A percentile compares a stretch with the other conserved stretches of the same genome.
Evolutionary conservation across 2,888 invertebrate species (phyloP).

Genomic region (Scaptomyza polygonia): DNA sequence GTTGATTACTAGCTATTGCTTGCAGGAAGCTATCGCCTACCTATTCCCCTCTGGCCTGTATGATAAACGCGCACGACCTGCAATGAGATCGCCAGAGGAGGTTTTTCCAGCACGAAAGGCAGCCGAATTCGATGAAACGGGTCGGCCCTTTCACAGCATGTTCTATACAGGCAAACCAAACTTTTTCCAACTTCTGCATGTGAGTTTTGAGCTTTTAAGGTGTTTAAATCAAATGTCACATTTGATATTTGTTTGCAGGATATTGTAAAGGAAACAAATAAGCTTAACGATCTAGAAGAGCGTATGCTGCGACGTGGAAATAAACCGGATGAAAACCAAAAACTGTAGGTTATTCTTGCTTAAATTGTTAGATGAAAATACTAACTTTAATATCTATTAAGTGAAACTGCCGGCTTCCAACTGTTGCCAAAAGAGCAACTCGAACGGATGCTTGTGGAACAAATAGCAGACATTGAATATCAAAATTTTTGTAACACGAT

Average conservation of each 20-base stretch:
- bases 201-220: conserved; percentile 83
- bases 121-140: conserved; percentile 95
- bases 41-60: conserved; percentile 97
- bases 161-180: conserved; percentile 96
- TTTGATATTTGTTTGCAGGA: conserved; percentile 85
- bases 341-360: conserved; percentile 85
- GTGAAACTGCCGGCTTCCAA: conserved; percentile 86
- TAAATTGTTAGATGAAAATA: background rate
- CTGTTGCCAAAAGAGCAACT: conserved; percentile 89
- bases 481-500: conserved; percentile 89
- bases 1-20: background rate
- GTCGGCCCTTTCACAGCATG: conserved; percentile 94
- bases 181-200: conserved; percentile 93
- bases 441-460: conserved; percentile 88
- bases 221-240: background rate
- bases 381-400: conserved; percentile 60
- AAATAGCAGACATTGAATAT: conserved; percentile 89
- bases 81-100: conserved; percentile 95
- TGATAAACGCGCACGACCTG: conserved; percentile 92
- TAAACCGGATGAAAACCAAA: conserved; percentile 86
- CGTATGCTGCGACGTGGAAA: conserved; percentile 87
- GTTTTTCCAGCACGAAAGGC: conserved; percentile 93
- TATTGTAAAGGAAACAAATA: conserved; percentile 88
- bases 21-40: conserved; percentile 93
- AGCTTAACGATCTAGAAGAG: conserved; percentile 89